These are phyloP conservation scores for Lagocephalus sceleratus DNA, from an alignment of 2,797 vertebrate genomes.

Conservation along the genomic window DNA sequence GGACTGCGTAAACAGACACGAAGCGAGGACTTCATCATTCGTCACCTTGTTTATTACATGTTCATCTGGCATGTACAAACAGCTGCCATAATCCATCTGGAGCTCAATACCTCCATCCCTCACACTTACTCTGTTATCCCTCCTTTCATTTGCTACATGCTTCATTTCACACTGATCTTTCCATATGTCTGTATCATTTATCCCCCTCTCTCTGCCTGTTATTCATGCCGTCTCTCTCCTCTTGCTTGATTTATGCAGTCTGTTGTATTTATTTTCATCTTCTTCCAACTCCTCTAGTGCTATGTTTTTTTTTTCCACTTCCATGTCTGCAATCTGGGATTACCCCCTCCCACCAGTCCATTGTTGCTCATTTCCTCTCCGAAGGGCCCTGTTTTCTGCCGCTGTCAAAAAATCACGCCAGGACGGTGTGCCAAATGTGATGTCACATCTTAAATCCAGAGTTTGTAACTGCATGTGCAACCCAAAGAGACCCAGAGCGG, in stretches of 20 bases:
- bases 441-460: constrained; percentile 57
- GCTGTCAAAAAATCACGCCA: constrained; percentile 60
- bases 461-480: constrained; percentile 26
- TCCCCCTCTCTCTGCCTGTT: neutral
- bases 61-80: constrained; percentile 51
- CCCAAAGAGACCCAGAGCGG: constrained; percentile 35
- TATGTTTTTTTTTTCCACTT: constrained; percentile 34
- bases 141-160: constrained; percentile 1
- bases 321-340: constrained; percentile 46
- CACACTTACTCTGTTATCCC: constrained; percentile 2
- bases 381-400: constrained; percentile 55
- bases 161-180: constrained; percentile 1
- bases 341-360: constrained; percentile 54
- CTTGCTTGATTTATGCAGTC: constrained; percentile 12
- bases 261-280: constrained; percentile 9
- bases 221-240: neutral
- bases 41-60: constrained; percentile 41
- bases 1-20: neutral
- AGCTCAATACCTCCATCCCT: constrained; percentile 1
- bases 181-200: constrained; percentile 5
- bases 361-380: constrained; percentile 64
- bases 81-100: constrained; percentile 65
- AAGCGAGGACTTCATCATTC: constrained; percentile 26
- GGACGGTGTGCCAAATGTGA: constrained; percentile 73
- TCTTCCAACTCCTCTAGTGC: constrained; percentile 9